Evolutionary conservation across 1,140 invertebrate genomes (phyloP), one percentile per base, ranked within the genome.

Genomic region (Drosophila albomicans): DNA sequence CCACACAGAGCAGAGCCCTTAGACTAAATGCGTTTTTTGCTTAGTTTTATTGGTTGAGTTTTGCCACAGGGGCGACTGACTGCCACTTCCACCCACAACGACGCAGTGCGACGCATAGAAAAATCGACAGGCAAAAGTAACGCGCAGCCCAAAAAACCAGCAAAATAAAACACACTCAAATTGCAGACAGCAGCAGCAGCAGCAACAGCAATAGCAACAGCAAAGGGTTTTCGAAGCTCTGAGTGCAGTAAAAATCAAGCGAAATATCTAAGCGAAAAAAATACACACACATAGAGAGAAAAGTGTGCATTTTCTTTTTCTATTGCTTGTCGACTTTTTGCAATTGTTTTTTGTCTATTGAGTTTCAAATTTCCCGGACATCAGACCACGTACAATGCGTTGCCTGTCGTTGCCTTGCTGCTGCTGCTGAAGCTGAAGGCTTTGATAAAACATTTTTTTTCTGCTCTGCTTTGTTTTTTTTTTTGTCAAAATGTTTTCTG

Each of bases 161-260:
- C 20, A 25, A 38, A 52, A 30, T 35, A 54, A 32, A 54, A 54
- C 48, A 35, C 51, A 41, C 35, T 11, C 54, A 57, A 57, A 57
- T 57, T 59, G 43, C 59, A 46, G 46, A 35, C 43, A 57, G 45
- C 28, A 45, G 30, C 13, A 35, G 30, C 20, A 49, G 35, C n/a
- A 8, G 30, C 30, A 32, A 8, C 30, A 8, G 30, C 30, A 32
- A 32, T 0, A 32, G 20, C 20, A 32, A 32, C 3, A 32, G 35
- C 63, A 66, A 66, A 66, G 51, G 35, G 48, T 63, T 63, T 81
- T 75, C 72, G 65, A 73, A 68, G 20, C 20, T 20, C 84, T 88
- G 84, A 87, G 82, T 87, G 82, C 82, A 87, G 84, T 87, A 88
- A 87, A 87, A 87, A 87, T 87, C 82, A 87, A 87, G 82, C 82